Base-by-base conservation (phyloP, 2,797 vertebrate species). In the Manis javanica region DNA sequence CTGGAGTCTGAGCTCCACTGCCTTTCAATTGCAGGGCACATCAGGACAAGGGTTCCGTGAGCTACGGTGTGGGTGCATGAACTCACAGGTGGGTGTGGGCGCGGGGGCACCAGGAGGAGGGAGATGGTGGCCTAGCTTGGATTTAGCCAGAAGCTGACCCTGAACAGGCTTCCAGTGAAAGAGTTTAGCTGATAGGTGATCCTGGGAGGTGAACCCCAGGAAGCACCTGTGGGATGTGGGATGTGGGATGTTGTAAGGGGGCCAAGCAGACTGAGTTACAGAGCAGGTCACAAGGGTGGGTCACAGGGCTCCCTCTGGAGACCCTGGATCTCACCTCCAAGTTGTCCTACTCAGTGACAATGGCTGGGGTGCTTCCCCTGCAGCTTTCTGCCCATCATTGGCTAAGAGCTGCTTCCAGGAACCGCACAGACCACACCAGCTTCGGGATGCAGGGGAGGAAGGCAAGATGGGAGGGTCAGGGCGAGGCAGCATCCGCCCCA, bases 61-160 rank as follows among this genome's bases (percentile, higher is more conserved):
- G 49, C 55, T n/a, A 4, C 23, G 39, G 29, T 4, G 21, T 0
- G 2, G 16, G 31, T 14, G 15, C 2, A 0, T 5, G 10, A 39
- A 5, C 7, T 34, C 29, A 2, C 7, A 4, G 19, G 23, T 18
- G 42, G 57, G n/a, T 57, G 18, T 26, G 66, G 57, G 15, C 59
- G 11, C 31, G 3, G 51, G 12, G 1, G 2, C 0, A 0, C 24
- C 2, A 2, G 3, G 53, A 64, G 14, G 42, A 51, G 14, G n/a
- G 11, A 4, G 11, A 7, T 1, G 8, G 46, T 5, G 57, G 9
- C 31, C 71, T 34, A 13, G 26, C 26, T 42, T 39, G 66, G 42
- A 10, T 59, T 42, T 13, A 42, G 23, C n/a, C 55, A 39, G 24
- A 90, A 16, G 19, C 59, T 2, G 18, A 3, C 5, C 42, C 39